phyloP scores from a whole-genome alignment of 1,140 invertebrate species.

The Solenopsis fugax region DNA sequence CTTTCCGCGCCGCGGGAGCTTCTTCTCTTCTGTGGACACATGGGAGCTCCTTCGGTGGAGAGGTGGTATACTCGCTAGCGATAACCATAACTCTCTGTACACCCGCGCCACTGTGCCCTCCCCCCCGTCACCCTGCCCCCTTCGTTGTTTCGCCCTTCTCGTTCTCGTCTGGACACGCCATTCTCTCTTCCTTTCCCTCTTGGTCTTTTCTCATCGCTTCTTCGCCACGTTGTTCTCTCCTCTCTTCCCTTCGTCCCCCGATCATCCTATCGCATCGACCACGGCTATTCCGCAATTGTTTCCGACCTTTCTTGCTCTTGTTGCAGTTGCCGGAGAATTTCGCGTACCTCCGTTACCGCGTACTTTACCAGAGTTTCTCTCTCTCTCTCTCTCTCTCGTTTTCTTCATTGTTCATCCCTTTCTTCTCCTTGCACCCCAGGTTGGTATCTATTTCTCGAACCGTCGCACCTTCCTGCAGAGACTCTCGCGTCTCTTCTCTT shows the following conservation, averaged over 20 bases:
- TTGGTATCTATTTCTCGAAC: constrained; percentile 44
- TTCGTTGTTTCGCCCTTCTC: constrained; percentile 53
- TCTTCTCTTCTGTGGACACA: constrained; percentile 46
- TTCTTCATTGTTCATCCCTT: not conserved
- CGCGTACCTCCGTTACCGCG: constrained; percentile 44
- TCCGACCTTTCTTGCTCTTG: constrained; percentile 69
- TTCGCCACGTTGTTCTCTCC: not conserved
- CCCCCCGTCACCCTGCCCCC: constrained; percentile 52
- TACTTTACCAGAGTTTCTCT: constrained; percentile 21
- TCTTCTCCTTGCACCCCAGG: not conserved
- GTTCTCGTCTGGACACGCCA: not conserved
- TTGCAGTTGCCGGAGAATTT: constrained; percentile 63
- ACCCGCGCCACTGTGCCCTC: constrained; percentile 65
- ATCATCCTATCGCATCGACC: constrained; percentile 57
- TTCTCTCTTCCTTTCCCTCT: constrained; percentile 64
- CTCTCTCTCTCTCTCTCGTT: not conserved
- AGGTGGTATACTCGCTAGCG: constrained; percentile 66
- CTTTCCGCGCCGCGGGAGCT: constrained; percentile 14
- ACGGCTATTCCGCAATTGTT: constrained; percentile 75
- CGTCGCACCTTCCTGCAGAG: not conserved
- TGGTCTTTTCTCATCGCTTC: constrained; percentile 38
- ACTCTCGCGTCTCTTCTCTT: not conserved
- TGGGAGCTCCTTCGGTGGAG: constrained; percentile 59
- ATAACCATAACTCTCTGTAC: constrained; percentile 75
- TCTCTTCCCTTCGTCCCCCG: not conserved